phyloP scores from a whole-genome alignment of 2,113 vertebrate species.

The Paracanthobrama guichenoti region DNA sequence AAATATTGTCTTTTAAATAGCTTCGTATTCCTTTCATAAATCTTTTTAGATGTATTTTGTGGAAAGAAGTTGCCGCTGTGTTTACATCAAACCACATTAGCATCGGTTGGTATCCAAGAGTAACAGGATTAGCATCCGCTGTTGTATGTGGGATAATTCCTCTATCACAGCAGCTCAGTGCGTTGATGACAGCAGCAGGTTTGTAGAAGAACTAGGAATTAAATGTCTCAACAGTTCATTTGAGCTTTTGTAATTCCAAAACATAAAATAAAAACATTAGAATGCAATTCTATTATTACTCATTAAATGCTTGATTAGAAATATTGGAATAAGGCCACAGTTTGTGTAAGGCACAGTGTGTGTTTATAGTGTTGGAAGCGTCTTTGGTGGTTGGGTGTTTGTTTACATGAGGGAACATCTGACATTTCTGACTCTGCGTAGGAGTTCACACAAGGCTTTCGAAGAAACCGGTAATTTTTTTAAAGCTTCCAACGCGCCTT shows the following conservation, averaged over 20 bases:
- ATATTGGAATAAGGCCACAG: background rate
- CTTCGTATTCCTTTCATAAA: constrained; percentile 21
- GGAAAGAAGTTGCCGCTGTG: background rate
- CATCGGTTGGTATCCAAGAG: constrained; percentile 37
- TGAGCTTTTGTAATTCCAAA: constrained; percentile 11
- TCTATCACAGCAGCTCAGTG: constrained; percentile 32
- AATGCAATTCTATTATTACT: background rate
- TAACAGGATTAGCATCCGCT: constrained; percentile 50
- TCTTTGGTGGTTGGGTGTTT: constrained; percentile 31
- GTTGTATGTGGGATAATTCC: constrained; percentile 37
- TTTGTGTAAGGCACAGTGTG: background rate
- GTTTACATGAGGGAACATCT: constrained; percentile 37
- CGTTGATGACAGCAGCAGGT: constrained; percentile 27
- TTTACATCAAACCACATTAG: constrained; percentile 49
- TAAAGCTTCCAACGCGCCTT: background rate
- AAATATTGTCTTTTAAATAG: constrained; percentile 30
- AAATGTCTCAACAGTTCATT: constrained; percentile 9
- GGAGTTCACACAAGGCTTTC: constrained; percentile 42
- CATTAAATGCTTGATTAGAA: background rate
- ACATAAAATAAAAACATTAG: background rate
- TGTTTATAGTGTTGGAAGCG: background rate
- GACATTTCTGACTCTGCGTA: constrained; percentile 39
- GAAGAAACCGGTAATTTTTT: constrained; percentile 25
- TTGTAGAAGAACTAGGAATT: constrained; percentile 21
- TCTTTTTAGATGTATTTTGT: constrained; percentile 40